phyloP scores from a whole-genome alignment of 2,888 invertebrate genomes.

The Helobdella robusta region DNA sequence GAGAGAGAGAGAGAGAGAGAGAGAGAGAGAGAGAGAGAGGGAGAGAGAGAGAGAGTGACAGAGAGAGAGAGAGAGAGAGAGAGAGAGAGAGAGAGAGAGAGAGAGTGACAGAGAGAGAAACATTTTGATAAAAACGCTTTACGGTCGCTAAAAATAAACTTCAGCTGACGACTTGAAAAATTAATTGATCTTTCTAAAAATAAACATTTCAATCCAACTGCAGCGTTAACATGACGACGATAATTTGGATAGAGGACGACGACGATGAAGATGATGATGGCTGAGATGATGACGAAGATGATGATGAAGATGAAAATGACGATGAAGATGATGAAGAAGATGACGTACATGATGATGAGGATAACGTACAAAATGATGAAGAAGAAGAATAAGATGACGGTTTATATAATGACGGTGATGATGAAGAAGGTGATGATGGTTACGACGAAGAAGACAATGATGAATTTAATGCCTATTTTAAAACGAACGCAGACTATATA shows the following conservation, averaged over 20 bases:
- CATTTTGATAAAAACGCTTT: no score
- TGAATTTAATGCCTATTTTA: background rate
- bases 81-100: no score
- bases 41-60: no score
- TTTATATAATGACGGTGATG: background rate
- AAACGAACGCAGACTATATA: background rate
- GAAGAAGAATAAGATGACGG: background rate
- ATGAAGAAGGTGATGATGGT: conserved; percentile 6
- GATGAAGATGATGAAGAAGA: background rate
- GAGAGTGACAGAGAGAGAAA: no score
- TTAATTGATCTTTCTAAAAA: no score
- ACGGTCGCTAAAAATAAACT: no score
- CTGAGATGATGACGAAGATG: background rate
- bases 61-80: no score
- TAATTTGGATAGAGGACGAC: background rate
- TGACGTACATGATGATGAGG: background rate
- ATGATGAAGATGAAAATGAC: background rate
- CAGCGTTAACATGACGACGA: background rate
- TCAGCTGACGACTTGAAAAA: no score
- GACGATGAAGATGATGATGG: background rate
- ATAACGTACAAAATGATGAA: background rate
- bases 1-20: no score
- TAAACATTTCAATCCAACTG: no score
- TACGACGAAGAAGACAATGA: background rate
- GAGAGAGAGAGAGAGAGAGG: no score